Conservation (phyloP, 1,140 invertebrate species). For the Physella acuta region DNA sequence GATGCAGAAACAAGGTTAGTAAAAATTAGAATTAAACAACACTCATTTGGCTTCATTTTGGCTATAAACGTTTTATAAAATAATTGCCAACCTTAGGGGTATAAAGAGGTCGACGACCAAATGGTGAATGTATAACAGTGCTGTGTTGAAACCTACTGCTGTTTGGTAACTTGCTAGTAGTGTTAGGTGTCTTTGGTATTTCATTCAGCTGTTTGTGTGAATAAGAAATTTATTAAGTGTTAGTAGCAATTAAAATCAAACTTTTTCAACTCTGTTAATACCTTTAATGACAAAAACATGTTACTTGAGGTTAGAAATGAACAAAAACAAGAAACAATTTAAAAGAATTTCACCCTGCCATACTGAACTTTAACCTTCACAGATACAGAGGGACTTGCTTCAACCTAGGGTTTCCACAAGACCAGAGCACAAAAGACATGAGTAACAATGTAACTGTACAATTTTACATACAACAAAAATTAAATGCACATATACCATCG, state of each 20-base stretch:
- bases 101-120: slow-evolving; percentile 32
- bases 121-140: slow-evolving; percentile 43
- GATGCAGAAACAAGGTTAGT: not conserved
- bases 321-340: not conserved
- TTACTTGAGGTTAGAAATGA: not conserved
- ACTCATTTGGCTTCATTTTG: not conserved
- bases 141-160: slow-evolving; percentile 37
- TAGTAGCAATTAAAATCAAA: slow-evolving; percentile 5
- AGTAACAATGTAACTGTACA: not conserved
- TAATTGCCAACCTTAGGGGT: slow-evolving; percentile 34
- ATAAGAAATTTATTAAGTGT: not conserved
- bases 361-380: slow-evolving; percentile 17
- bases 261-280: not conserved
- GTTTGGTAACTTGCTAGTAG: slow-evolving; percentile 22
- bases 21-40: not conserved
- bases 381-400: not conserved
- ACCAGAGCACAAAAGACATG: not conserved
- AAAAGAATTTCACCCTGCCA: not conserved
- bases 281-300: not conserved
- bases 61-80: no score
- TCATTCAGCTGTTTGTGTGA: slow-evolving; percentile 40
- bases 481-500: no score
- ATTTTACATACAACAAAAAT: no score
- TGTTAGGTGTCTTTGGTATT: slow-evolving; percentile 40
- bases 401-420: not conserved